These are phyloP conservation scores for Melanotaenia parkinsoni DNA, from an alignment of 2,797 vertebrate species.

Conservation along the genomic window DNA sequence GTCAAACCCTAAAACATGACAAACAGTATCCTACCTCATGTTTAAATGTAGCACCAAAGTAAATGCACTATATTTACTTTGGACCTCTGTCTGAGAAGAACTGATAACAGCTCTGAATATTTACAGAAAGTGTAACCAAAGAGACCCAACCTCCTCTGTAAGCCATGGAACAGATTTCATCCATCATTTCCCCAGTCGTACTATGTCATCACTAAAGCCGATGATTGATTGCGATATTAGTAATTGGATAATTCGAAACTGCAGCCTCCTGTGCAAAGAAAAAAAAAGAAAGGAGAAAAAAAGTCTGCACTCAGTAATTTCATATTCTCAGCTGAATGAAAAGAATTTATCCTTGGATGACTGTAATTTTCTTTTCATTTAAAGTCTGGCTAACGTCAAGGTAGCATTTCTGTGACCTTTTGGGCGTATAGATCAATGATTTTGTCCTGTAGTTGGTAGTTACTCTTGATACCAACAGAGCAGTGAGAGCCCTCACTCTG, in stretches of 20 bases:
- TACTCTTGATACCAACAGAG: slow-evolving; percentile 37
- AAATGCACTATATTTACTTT: slow-evolving; percentile 2
- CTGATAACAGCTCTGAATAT: slow-evolving; percentile 24
- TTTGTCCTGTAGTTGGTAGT: slow-evolving; percentile 32
- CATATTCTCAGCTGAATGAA: slow-evolving; percentile 46
- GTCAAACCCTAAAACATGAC: background rate
- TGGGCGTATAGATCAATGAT: slow-evolving; percentile 43
- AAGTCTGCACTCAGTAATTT: slow-evolving; percentile 47
- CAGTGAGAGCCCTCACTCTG: slow-evolving; percentile 21
- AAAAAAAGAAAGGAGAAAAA: slow-evolving; percentile 17
- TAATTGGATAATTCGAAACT: slow-evolving; percentile 65
- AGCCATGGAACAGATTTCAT: slow-evolving; percentile 63
- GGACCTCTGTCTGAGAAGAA: slow-evolving; percentile 1
- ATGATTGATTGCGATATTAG: slow-evolving; percentile 74
- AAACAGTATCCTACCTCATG: background rate
- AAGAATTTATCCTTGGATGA: slow-evolving; percentile 58
- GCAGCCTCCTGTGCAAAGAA: slow-evolving; percentile 36
- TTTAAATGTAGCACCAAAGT: background rate
- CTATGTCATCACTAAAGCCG: slow-evolving; percentile 63
- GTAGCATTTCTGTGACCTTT: slow-evolving; percentile 54
- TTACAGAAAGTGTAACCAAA: slow-evolving; percentile 40
- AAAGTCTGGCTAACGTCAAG: slow-evolving; percentile 47
- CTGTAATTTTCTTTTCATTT: slow-evolving; percentile 69
- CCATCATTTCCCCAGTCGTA: slow-evolving; percentile 63
- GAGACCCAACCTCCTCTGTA: slow-evolving; percentile 44